Base-by-base conservation (phyloP, 2,888 invertebrate species). In the Ceriagrion tenellum region DNA sequence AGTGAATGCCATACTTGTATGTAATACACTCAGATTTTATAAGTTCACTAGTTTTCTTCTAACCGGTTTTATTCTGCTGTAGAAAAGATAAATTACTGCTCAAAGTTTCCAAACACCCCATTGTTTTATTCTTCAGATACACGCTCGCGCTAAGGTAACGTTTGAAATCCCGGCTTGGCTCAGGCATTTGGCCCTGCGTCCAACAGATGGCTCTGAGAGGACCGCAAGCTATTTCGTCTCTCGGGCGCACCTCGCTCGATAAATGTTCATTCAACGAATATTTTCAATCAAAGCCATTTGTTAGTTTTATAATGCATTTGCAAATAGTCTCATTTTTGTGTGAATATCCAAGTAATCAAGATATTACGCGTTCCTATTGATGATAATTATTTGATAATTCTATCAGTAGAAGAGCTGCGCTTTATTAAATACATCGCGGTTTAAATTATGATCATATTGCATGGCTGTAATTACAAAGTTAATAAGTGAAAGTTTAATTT, bases 151-250 rank as follows among this genome's bases (percentile, higher is more conserved):
- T 23, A 69, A 69, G 23, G 69, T 8, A 69, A 13, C 30, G 81
- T 81, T 81, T 81, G 81, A 81, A 81, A 81, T 81, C 18, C 81
- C 26, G 4, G 12, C 16, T 35, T 81, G 30, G 81, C 35, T 26
- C 26, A 35, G 81, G 13, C 35, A 81, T 18, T 81, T 81, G 13
- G 35, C 30, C 12, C 6, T 35, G 13, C 35, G 81, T 35, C 35
- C 81, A 30, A 81, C 81, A 81, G 81, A 81, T 81, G 81, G 30
- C 81, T 35, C 81, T 81, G 81, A 81, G 81, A 35, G 30, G 81
- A 16, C 81, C 16, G 35, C 16, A 8, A 35, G 81, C 81, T 35
- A 30, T 26, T 81, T 13, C 81, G 18, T 10, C 59, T 16, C 35
- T 20, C 2, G 69, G 3, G 26, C 69, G 26, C n/a, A 35, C 81